Base-by-base conservation (phyloP, 2,888 invertebrate genomes). In the Mythimna vitellina region DNA sequence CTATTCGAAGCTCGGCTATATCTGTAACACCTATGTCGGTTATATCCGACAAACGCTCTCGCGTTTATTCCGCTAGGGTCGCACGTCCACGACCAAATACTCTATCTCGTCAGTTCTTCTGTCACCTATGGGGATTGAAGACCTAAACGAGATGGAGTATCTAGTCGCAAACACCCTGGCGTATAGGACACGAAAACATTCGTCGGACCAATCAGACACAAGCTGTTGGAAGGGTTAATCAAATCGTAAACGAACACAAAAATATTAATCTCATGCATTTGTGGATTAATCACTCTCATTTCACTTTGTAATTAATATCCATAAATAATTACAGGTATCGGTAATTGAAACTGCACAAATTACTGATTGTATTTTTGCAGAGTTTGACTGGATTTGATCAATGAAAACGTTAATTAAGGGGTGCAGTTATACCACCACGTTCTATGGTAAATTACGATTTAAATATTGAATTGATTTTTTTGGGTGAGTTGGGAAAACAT, bases 261-360 rank as follows among this genome's bases (percentile, higher is more conserved):
- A 51, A 46, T 65, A 58, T 65, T 53, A 58, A 65, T 71, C 38
- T 42, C 38, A 35, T n/a, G 3, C 29, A 63, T 20, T 42, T 42
- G 64, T 76, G 51, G 10, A 65, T 12, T 35, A 56, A 70, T 51
- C 29, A 61, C n/a, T 56, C 7, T n/a, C 12, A 65, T 71, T 62
- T 65, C 65, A 35, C 29, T 29, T 42, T 51, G 14, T 49, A 51
- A 76, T 76, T 56, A 38, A 29, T 29, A 20, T 72, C 3, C 17
- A 38, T 57, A 49, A 72, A 56, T 72, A 17, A 25, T 17, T 49
- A 57, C n/a, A 29, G 29, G 29, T 29, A 38, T 3, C 20, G n/a
- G n/a, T 42, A 10, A 29, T 20, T 56, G 42, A 14, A 57, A 32
- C 9, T 56, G 46, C 42, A 62, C n/a, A 57, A 49, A 49, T 46